Conservation (phyloP, 2,113 vertebrate species). For the Datnioides undecimradiatus region DNA sequence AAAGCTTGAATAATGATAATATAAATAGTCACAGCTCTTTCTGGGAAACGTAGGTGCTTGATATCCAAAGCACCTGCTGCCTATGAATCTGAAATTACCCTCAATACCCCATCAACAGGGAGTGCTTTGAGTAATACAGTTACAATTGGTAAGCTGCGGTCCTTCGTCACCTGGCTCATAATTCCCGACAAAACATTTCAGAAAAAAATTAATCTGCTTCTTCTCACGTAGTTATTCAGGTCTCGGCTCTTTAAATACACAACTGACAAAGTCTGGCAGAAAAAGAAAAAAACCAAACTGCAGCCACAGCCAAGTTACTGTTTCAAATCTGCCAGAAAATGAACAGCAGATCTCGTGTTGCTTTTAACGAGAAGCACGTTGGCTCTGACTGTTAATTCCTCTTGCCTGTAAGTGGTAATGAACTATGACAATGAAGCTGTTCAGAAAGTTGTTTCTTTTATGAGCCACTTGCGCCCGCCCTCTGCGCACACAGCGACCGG, state of each 20-base stretch:
- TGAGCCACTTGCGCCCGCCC: not conserved
- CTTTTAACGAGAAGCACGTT: conserved; percentile 20
- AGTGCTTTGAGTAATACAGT: not conserved
- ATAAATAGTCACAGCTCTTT: too few relatives aligned
- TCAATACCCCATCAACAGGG: not conserved
- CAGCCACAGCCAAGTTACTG: not conserved
- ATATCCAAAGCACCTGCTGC: not conserved
- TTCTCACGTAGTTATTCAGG: not conserved
- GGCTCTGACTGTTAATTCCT: conserved; percentile 4
- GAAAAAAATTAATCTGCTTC: not conserved
- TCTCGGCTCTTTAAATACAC: not conserved
- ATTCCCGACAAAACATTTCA: not conserved
- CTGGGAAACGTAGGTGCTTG: not conserved
- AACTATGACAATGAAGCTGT: conserved; percentile 22
- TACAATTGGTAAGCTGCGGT: not conserved
- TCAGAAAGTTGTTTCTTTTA: conserved; percentile 22
- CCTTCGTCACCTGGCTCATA: not conserved
- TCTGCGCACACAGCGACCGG: not conserved
- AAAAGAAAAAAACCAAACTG: not conserved
- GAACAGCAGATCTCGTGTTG: not conserved
- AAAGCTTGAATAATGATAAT: not conserved
- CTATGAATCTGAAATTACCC: not conserved
- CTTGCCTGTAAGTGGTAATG: conserved; percentile 9
- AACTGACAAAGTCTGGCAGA: not conserved
- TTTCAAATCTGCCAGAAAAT: conserved; percentile 24